Conservation (phyloP, 1,140 invertebrate genomes). For the Caenorhabditis inopinata region DNA sequence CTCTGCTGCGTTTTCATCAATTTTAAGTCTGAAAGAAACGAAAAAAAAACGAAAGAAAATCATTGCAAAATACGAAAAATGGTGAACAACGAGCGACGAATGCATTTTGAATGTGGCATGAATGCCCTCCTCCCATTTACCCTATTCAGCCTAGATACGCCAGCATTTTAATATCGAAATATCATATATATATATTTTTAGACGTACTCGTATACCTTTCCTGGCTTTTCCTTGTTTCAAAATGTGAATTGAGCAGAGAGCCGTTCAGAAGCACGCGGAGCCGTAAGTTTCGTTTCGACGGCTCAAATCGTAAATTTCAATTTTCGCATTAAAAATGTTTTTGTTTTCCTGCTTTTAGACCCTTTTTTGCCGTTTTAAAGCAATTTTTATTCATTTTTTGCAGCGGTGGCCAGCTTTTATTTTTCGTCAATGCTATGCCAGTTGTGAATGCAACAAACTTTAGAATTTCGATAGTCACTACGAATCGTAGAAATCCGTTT, state of each 20-base stretch:
- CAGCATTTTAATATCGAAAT: not conserved
- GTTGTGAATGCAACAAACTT: too few species aligned
- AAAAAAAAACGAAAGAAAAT: not conserved
- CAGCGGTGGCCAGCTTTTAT: not conserved
- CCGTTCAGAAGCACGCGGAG: too few species aligned
- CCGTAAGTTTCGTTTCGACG: not conserved
- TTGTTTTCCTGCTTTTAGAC: not conserved
- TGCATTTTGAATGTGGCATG: slow-evolving; percentile 15
- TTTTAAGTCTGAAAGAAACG: not conserved
- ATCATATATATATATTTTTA: too few species aligned
- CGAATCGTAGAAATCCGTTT: too few species aligned
- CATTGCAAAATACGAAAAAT: not conserved
- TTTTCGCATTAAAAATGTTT: slow-evolving; percentile 11
- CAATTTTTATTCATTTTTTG: slow-evolving; percentile 9
- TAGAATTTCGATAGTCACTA: too few species aligned
- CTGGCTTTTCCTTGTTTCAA: too few species aligned
- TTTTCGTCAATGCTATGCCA: not conserved
- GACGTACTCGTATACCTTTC: too few species aligned
- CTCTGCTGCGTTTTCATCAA: too few species aligned
- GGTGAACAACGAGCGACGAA: not conserved
- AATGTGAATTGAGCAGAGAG: too few species aligned
- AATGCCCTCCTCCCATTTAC: not conserved
- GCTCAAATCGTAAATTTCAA: not conserved
- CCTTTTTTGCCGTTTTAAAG: not conserved
- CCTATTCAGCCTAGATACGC: not conserved